A percentile compares a stretch with the other conserved stretches of the same genome.
Conservation (phyloP, 2,113 vertebrate species). For the Polyodon spathula region DNA sequence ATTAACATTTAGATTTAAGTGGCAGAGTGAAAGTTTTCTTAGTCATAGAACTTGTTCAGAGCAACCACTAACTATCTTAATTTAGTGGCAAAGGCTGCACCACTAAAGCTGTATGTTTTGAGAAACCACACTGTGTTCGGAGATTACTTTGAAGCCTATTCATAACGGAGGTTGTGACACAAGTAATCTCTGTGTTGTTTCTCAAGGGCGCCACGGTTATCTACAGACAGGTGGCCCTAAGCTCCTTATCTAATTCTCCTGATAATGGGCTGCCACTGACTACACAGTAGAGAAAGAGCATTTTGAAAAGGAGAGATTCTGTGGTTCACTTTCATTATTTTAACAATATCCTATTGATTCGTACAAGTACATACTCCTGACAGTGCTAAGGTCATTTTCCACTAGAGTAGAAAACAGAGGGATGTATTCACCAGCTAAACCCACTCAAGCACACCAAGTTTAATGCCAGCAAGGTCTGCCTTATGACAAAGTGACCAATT, state of each 20-base stretch:
- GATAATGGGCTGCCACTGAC: background rate
- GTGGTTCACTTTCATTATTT: constrained; percentile 5
- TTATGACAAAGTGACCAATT: no score
- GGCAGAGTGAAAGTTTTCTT: no score
- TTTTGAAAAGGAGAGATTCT: background rate
- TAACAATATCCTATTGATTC: no score
- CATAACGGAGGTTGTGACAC: background rate
- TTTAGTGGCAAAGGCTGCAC: background rate
- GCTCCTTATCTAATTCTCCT: background rate
- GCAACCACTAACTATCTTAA: no score
- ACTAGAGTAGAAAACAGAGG: no score
- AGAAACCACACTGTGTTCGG: background rate
- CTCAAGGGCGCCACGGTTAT: background rate
- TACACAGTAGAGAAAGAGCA: background rate
- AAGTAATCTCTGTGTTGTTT: background rate
- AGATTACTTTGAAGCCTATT: constrained; percentile 1
- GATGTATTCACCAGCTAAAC: no score
- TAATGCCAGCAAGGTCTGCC: no score
- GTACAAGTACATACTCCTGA: no score
- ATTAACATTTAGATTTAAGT: no score
- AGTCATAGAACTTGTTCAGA: no score
- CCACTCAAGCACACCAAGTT: no score
- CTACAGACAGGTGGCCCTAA: background rate
- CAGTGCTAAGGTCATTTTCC: no score
- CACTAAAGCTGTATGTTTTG: background rate